Base-by-base conservation (phyloP, 35 echinoderm and acorn worm genomes). In the Heliocidaris erythrogramma region DNA sequence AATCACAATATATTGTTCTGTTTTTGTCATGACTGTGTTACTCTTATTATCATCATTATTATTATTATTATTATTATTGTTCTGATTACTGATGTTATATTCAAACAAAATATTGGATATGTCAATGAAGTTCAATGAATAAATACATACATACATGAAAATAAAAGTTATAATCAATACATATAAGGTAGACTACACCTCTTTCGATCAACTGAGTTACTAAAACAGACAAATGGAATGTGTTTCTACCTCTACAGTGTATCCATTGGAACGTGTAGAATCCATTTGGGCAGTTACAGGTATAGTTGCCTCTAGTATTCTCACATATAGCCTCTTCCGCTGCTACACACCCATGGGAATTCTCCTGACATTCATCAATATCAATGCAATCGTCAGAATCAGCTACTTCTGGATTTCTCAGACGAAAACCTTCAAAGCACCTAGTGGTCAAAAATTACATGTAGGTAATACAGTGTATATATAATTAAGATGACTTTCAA, bases 251-350 rank as follows among this genome's bases (percentile, higher is more conserved):
- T 96, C 92, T 94, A 85, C 98, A 99, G 52, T 99, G 93, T 69
- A 96, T 69, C 96, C 95, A 97, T 5, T 99, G 71, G 17, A 94
- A 95, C 24, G 93, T 94, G 90, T 96, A 90, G 94, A 95, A 99
- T 24, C 98, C 98, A n/a, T 95, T 87, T 24, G 96, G 98, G 48
- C 98, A 99, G 5, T 13, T 59, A 95, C 98, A 99, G 7, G 98
- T 99, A 61, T 99, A 99, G 90, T 99, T 99, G 48, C 98, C 98
- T 86, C 49, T 16, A 21, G 59, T 94, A 85, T 99, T 99, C 17
- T 94, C 48, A 88, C 98, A 99, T 53, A 97, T 42, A 92, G 98
- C 98, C n/a, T 94, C 96, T 93, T 99, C 98, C 21, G 59, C 48
- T 18, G 29, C 59, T 14, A 53, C 96, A 94, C 98, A 99, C 7